Conservation (phyloP, 2,797 vertebrate species). For the Clarias laeviceps region DNA sequence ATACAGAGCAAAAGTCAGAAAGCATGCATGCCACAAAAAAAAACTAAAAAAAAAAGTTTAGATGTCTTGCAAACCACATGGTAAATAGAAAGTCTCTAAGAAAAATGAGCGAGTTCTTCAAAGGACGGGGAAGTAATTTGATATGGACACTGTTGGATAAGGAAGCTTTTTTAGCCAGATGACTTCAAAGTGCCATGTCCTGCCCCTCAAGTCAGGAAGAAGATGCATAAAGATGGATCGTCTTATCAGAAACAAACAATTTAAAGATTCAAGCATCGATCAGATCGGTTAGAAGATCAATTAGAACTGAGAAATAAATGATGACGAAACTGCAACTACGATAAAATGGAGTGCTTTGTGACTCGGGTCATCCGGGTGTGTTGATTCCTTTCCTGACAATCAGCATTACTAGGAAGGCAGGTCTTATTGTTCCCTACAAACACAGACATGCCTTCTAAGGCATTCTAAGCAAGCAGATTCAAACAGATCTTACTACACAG, state of each 20-base stretch:
- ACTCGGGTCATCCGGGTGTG: neutral
- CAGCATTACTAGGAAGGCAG: neutral
- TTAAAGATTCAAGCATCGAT: neutral
- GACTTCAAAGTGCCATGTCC: conserved; percentile 45
- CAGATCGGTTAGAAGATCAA: neutral
- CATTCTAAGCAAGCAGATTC: neutral
- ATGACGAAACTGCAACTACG: neutral
- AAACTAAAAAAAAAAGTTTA: conserved; percentile 30
- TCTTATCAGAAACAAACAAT: conserved; percentile 14
- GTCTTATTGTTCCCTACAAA: neutral
- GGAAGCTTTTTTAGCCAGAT: conserved; percentile 41
- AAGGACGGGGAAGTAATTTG: conserved; percentile 46
- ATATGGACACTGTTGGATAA: conserved; percentile 51
- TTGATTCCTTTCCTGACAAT: neutral
- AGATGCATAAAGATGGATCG: conserved; percentile 27
- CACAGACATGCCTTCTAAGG: too few species aligned
- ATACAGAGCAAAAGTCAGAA: conserved; percentile 11
- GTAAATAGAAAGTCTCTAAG: conserved; percentile 44
- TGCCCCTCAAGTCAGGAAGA: conserved; percentile 21
- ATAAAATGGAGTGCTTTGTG: neutral
- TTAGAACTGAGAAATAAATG: neutral
- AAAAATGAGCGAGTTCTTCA: conserved; percentile 49
- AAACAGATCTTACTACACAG: too few species aligned
- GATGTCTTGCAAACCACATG: conserved; percentile 44
- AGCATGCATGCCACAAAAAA: neutral